A percentile compares a stretch with the other conserved stretches of the same genome.
Conservation (phyloP, 2,888 invertebrate species). For the Lochmaea crataegi region DNA sequence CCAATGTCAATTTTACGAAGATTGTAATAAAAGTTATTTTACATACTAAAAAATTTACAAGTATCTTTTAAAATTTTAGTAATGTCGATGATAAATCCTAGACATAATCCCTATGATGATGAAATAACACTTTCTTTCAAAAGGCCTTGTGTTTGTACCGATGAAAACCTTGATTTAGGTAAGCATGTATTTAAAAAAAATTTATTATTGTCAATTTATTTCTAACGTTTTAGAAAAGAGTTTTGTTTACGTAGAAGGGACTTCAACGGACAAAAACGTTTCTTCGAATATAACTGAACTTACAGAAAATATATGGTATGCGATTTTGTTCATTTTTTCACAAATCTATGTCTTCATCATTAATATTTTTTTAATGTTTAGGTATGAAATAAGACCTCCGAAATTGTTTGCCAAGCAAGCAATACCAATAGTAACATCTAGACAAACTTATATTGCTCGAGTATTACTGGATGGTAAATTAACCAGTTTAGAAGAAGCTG, state of each 20-base stretch:
- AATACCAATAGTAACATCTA: conserved; percentile 53
- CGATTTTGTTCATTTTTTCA: neutral
- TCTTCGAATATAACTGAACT: conserved; percentile 45
- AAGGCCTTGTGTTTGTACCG: conserved; percentile 14
- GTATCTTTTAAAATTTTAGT: conserved; percentile 19
- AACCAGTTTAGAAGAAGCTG: conserved; percentile 15
- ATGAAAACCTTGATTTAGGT: conserved; percentile 9
- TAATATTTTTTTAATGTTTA: neutral
- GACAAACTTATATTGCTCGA: conserved; percentile 54
- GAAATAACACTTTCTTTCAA: conserved; percentile 9
- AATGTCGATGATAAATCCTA: conserved; percentile 10
- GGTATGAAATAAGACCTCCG: conserved; percentile 51
- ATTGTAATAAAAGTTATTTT: neutral
- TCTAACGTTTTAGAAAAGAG: conserved; percentile 43
- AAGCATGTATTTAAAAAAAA: neutral
- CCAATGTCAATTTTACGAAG: neutral
- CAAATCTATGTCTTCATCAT: neutral
- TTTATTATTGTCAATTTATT: neutral
- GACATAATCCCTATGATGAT: conserved; percentile 12
- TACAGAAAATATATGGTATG: conserved; percentile 54
- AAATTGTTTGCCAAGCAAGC: conserved; percentile 41
- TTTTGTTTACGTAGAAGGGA: conserved; percentile 54
- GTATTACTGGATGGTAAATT: conserved; percentile 53
- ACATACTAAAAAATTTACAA: neutral
- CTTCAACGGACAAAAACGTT: conserved; percentile 47